Conservation (phyloP, 30 jellyfish, hydroid and myxozoan genomes). For the Phacellophora camtschatica region DNA sequence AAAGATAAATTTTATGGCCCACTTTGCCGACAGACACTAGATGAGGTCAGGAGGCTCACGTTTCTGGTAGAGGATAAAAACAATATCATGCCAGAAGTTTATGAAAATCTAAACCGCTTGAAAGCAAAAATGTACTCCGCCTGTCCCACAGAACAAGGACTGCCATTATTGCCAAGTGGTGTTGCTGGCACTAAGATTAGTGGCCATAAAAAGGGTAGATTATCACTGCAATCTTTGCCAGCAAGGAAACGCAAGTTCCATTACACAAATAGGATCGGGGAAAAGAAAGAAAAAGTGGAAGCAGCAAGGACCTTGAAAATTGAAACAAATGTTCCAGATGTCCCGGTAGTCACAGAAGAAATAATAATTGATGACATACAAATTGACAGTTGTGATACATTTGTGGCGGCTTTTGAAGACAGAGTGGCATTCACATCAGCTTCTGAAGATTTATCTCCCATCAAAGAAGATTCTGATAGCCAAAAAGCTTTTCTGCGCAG, state of each 20-base stretch:
- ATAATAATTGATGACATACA: slow-evolving; percentile 1
- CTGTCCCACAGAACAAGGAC: background rate
- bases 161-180: background rate
- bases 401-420: background rate
- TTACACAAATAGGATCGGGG: background rate
- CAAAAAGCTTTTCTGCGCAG: background rate
- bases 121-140: background rate
- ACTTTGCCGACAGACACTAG: slow-evolving; percentile 4
- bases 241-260: background rate
- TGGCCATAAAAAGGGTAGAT: background rate
- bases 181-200: background rate
- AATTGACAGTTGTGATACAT: background rate
- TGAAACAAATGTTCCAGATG: background rate
- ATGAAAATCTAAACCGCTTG: background rate
- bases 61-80: slow-evolving; percentile 2
- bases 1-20: background rate
- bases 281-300: background rate
- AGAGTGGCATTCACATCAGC: background rate
- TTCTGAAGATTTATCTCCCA: background rate
- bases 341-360: background rate
- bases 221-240: background rate
- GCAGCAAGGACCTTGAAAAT: slow-evolving; percentile 1
- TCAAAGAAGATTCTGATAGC: background rate
- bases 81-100: background rate
- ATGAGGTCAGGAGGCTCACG: slow-evolving; percentile 12